Percentiles rank a stretch among this genome's conserved stretches.
These are phyloP conservation scores for Salticus scenicus DNA, from an alignment of 2,888 invertebrate species.

Conservation along the genomic window DNA sequence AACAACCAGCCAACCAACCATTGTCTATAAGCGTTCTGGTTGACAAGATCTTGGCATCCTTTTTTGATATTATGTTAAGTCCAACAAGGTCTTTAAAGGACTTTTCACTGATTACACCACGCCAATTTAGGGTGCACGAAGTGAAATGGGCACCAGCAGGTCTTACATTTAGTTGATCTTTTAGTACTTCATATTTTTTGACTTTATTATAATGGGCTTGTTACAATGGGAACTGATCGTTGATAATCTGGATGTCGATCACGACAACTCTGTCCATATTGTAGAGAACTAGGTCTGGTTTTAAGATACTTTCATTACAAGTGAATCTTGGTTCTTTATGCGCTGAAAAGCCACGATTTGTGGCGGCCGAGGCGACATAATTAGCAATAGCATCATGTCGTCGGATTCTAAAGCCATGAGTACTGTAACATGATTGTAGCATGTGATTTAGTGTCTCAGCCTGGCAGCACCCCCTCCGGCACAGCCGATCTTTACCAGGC, in stretches of 20 bases:
- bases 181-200: too few species aligned
- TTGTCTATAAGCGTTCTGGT: not conserved
- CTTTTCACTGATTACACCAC: too few species aligned
- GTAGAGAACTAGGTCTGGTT: conserved; percentile 1
- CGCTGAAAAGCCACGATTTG: not conserved
- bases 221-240: not conserved
- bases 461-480: not conserved
- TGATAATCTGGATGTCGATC: conserved; percentile 6
- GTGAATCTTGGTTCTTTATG: not conserved
- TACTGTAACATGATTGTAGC: not conserved
- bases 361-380: not conserved
- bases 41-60: not conserved
- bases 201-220: not conserved
- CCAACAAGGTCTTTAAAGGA: not conserved
- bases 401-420: not conserved
- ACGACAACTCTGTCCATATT: not conserved
- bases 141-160: not conserved
- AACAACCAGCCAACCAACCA: not conserved
- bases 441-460: conserved; percentile 16
- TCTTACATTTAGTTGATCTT: too few species aligned
- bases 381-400: not conserved
- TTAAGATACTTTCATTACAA: not conserved
- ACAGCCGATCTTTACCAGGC: too few species aligned
- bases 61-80: not conserved
- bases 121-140: too few species aligned